Conservation (phyloP, 2,888 invertebrate species). For the Spisula subtruncata region DNA sequence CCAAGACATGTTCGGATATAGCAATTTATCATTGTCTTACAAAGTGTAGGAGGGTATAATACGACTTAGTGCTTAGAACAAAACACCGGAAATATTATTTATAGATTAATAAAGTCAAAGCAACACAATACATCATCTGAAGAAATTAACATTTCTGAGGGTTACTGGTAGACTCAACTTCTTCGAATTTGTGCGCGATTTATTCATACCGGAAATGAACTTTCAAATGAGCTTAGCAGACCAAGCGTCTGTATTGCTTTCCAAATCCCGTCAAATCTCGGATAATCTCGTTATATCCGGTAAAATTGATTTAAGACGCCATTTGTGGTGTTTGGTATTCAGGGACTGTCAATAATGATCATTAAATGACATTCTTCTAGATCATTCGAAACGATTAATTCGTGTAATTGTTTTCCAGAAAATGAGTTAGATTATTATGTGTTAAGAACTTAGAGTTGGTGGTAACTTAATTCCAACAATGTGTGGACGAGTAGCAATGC, state of each 20-base stretch:
- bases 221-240: neutral
- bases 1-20: neutral
- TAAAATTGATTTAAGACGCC: slow-evolving; percentile 24
- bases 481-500: no score
- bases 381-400: neutral
- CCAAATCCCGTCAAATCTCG: slow-evolving; percentile 13
- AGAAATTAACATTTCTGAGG: neutral
- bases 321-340: slow-evolving; percentile 17
- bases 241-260: neutral
- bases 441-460: neutral
- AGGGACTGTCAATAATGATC: neutral
- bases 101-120: neutral
- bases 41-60: neutral
- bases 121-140: neutral
- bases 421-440: neutral
- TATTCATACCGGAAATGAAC: slow-evolving; percentile 1
- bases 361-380: neutral
- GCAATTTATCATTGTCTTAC: neutral
- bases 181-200: neutral
- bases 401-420: neutral
- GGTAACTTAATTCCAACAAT: no score
- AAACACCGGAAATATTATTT: neutral
- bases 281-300: slow-evolving; percentile 17
- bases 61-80: neutral
- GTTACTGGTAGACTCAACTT: neutral